Evolutionary conservation across 2,113 vertebrate genomes (phyloP).

Genomic region (Cyprinodon variegatus): DNA sequence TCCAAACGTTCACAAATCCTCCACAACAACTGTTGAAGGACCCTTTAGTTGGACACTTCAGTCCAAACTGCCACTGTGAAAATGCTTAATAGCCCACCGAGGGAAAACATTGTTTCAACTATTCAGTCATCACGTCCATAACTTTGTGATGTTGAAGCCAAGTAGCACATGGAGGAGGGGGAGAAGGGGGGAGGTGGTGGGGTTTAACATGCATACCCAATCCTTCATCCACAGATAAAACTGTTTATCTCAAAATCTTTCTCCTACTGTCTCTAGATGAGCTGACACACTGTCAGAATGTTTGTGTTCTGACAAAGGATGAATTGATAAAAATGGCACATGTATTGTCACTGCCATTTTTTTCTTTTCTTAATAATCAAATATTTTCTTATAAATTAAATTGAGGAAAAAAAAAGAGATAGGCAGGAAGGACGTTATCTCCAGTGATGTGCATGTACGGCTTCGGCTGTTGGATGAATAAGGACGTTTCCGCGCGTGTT

Average conservation of each 20-base stretch:
- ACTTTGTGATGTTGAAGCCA: slow-evolving; percentile 18
- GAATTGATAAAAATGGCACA: slow-evolving; percentile 33
- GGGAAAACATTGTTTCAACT: slow-evolving; percentile 68
- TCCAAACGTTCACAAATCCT: slow-evolving; percentile 49
- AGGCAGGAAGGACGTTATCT: slow-evolving; percentile 34
- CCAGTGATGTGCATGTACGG: slow-evolving; percentile 24
- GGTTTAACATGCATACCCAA: neutral
- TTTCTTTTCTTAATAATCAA: slow-evolving; percentile 41
- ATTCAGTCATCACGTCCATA: slow-evolving; percentile 46
- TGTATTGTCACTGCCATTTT: slow-evolving; percentile 7
- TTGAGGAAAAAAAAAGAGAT: slow-evolving; percentile 19
- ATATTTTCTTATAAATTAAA: slow-evolving; percentile 36
- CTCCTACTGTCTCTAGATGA: slow-evolving; percentile 10
- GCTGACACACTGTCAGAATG: slow-evolving; percentile 15
- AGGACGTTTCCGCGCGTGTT: slow-evolving; percentile 2
- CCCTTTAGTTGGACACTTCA: slow-evolving; percentile 62
- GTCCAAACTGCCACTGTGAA: slow-evolving; percentile 59
- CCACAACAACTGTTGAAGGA: slow-evolving; percentile 63
- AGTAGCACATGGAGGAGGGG: neutral
- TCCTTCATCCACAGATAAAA: slow-evolving; percentile 7
- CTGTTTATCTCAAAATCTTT: slow-evolving; percentile 9
- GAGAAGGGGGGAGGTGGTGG: neutral
- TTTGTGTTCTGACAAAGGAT: slow-evolving; percentile 26
- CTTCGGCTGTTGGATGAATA: slow-evolving; percentile 24
- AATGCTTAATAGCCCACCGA: slow-evolving; percentile 63